Evolutionary conservation across 2,888 invertebrate species (phyloP).

Genomic region (Hylaea fasciaria): DNA sequence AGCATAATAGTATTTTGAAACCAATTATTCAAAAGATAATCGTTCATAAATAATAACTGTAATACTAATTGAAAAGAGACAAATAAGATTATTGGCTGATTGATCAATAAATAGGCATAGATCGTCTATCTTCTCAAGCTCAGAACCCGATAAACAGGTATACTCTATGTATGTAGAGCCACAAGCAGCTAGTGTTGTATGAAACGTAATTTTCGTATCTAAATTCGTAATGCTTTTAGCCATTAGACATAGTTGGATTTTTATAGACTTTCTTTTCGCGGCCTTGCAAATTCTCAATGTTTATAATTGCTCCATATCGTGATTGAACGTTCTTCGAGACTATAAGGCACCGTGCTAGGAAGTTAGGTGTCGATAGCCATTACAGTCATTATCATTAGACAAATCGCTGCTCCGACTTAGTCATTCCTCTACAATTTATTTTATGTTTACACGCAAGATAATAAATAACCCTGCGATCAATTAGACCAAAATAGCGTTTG

Average conservation of each 20-base stretch:
- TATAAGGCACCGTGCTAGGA: constrained; percentile 58
- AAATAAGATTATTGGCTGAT: too few species aligned
- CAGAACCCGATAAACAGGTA: too few species aligned
- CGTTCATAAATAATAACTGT: too few species aligned
- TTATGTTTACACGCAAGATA: constrained; percentile 74
- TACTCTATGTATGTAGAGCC: too few species aligned
- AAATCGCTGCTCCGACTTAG: constrained; percentile 67
- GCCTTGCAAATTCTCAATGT: constrained; percentile 33
- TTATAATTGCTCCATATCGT: constrained; percentile 52
- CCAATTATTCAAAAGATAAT: too few species aligned
- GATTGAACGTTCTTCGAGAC: constrained; percentile 53
- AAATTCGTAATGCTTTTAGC: constrained; percentile 10
- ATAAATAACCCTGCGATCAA: constrained; percentile 61
- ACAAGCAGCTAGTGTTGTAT: not conserved
- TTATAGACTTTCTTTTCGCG: constrained; percentile 29
- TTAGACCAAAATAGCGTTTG: constrained; percentile 67
- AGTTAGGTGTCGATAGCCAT: constrained; percentile 65
- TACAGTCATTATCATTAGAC: constrained; percentile 48
- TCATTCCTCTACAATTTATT: constrained; percentile 70
- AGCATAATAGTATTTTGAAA: not conserved
- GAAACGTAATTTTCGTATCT: constrained; percentile 8
- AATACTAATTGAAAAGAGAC: too few species aligned
- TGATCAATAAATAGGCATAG: too few species aligned
- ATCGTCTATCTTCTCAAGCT: too few species aligned
- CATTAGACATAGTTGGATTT: constrained; percentile 19